Evolutionary conservation across 2,113 vertebrate genomes (phyloP).

Genomic region (Bubo blakistoni): DNA sequence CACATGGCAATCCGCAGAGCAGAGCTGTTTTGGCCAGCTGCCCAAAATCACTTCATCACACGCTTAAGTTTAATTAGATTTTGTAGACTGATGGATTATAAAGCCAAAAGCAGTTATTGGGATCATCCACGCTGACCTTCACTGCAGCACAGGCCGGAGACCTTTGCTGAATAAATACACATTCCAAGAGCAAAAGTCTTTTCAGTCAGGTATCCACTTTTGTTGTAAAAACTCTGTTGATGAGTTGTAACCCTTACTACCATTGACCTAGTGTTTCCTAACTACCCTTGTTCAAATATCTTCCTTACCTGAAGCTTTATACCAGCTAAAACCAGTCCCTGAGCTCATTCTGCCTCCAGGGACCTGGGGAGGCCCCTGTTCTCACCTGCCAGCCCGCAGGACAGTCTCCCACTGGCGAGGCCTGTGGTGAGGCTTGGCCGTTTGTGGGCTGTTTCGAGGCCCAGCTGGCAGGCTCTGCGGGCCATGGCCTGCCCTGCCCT

Average conservation of each 20-base stretch:
- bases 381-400: fast-evolving
- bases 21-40: not conserved
- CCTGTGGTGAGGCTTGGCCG: fast-evolving
- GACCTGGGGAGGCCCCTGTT: not conserved
- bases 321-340: not conserved
- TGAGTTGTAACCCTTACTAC: not conserved
- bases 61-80: not conserved
- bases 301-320: not conserved
- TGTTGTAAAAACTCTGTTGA: not conserved
- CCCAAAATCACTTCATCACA: not conserved
- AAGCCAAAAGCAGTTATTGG: not conserved
- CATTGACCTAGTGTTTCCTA: not conserved
- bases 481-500: not conserved
- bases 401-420: fast-evolving
- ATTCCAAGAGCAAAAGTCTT: not conserved
- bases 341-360: not conserved
- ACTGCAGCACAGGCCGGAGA: not conserved
- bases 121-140: not conserved
- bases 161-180: not conserved
- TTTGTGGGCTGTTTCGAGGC: not conserved
- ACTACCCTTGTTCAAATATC: not conserved
- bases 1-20: not conserved
- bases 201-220: not conserved
- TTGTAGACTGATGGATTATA: not conserved
- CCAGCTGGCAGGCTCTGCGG: fast-evolving